Evolutionary conservation across 1,140 invertebrate species (phyloP).

Genomic region (Pogonomyrmex barbatus): DNA sequence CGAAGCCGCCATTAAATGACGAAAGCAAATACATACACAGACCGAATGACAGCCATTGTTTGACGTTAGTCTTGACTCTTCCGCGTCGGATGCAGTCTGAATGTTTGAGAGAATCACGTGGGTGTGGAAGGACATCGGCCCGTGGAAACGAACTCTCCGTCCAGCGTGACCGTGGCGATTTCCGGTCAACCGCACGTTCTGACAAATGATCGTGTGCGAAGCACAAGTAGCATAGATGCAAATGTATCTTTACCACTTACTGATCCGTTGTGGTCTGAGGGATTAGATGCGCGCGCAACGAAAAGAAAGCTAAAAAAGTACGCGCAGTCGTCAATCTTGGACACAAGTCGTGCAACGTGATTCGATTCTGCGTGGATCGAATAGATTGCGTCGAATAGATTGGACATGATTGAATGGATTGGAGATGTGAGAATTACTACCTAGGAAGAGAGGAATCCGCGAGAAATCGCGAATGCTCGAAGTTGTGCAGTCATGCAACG

Average conservation of each 20-base stretch:
- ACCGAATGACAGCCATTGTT: conserved; percentile 53
- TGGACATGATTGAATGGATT: conserved; percentile 6
- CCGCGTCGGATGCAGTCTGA: conserved; percentile 27
- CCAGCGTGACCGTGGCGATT: not conserved
- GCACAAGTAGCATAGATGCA: conserved; percentile 17
- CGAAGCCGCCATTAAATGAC: conserved; percentile 54
- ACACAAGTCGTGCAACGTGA: conserved; percentile 28
- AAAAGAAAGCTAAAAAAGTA: not conserved
- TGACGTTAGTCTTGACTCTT: conserved; percentile 57
- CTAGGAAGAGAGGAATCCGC: conserved; percentile 46
- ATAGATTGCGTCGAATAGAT: conserved; percentile 36
- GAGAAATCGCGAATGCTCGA: conserved; percentile 52
- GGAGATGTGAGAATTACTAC: conserved; percentile 49
- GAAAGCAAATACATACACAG: conserved; percentile 45
- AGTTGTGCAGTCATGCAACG: conserved; percentile 60
- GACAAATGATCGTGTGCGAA: conserved; percentile 16
- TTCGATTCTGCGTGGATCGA: conserved; percentile 41
- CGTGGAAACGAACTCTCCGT: conserved; percentile 60
- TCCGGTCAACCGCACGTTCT: conserved; percentile 26
- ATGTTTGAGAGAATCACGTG: not conserved
- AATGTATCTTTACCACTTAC: conserved; percentile 28
- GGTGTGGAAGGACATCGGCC: conserved; percentile 57
- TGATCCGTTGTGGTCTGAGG: conserved; percentile 23
- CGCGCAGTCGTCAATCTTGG: conserved; percentile 22
- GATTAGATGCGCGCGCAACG: conserved; percentile 31